Base-by-base conservation (phyloP, 2,113 vertebrate genomes). In the Oreotrochilus melanogaster region DNA sequence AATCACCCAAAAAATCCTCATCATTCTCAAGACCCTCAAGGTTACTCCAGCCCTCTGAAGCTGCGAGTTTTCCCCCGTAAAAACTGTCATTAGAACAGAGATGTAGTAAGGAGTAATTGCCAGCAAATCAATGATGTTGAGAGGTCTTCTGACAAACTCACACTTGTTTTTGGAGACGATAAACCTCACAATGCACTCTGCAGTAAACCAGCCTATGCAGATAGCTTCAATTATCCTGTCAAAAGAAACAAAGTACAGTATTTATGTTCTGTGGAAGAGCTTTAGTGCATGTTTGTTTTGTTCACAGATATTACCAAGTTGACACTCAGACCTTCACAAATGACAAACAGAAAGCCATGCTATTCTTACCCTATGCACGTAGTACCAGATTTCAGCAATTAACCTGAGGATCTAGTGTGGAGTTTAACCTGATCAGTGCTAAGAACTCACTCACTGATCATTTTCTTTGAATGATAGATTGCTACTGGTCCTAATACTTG, bases 1-100 rank as follows among this genome's bases (percentile, higher is more conserved):
- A 97, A 99, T 99, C 86, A 99, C 98, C 99, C 99, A 99, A 97
- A 99, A 99, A 97, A 99, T 99, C 93, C 99, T 98, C 99, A 99
- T 99, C 99, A 99, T 99, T 94, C 99, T 98, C 95, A 99, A 98
- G 83, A 99, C 99, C 45, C 99, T 98, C 95, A 99, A 97, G 56
- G 99, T 98, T 97, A 99, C 98, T 58, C 99, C 99, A n/a, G 99
- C 99, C 62, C 99, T 98, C 96, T 99, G 99, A 60, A 99, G 98
- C 93, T 99, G 99, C 1, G 99, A 99, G 97, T 99, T 99, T 96
- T 99, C 99, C 43, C 99, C 99, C 3, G 99, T 99, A 92, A 99
- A 98, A 56, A 99, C 98, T 14, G 99, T 98, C 96, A 98, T 98
- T 80, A 99, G 97, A 93, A 99, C 97, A 23, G 98, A 99, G 97